Percentiles rank a stretch among this genome's conserved stretches.
Evolutionary conservation across 2,797 vertebrate species (phyloP).

Genomic region (Sebastes kiyomatsui): DNA sequence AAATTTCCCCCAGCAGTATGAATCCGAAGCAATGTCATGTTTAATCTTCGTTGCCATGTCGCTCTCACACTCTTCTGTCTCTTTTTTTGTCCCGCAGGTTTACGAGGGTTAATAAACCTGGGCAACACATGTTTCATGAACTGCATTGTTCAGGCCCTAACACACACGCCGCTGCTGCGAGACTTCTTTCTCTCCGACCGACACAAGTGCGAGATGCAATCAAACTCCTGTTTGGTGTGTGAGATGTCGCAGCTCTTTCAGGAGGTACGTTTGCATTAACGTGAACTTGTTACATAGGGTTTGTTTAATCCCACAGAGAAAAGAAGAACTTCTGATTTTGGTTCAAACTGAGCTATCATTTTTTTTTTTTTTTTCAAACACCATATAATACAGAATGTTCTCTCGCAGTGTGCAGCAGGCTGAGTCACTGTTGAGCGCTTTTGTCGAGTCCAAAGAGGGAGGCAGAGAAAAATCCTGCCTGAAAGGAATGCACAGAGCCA

Average conservation of each 20-base stretch:
- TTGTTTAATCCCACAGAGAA: background rate
- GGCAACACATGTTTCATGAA: constrained; percentile 99
- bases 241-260: constrained; percentile 98
- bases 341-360: background rate
- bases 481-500: constrained; percentile 40
- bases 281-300: background rate
- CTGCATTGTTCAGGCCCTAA: constrained; percentile 98
- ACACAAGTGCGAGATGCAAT: constrained; percentile 99
- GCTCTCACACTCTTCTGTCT: constrained; percentile 14
- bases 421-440: constrained; percentile 63
- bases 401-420: constrained; percentile 33
- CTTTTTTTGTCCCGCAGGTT: constrained; percentile 81
- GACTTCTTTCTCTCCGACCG: constrained; percentile 98
- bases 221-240: constrained; percentile 97
- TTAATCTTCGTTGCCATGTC: background rate
- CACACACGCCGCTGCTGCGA: constrained; percentile 96
- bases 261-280: constrained; percentile 85
- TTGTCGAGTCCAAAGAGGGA: constrained; percentile 38
- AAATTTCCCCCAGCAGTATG: background rate
- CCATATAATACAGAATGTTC: constrained; percentile 34
- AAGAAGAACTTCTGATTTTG: background rate
- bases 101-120: constrained; percentile 97
- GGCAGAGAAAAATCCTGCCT: constrained; percentile 36
- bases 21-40: constrained; percentile 5
- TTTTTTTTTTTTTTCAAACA: background rate